Evolutionary conservation across 1,140 invertebrate genomes (phyloP), one percentile per base, ranked within the genome.

Genomic region (Antheraea mylitta): DNA sequence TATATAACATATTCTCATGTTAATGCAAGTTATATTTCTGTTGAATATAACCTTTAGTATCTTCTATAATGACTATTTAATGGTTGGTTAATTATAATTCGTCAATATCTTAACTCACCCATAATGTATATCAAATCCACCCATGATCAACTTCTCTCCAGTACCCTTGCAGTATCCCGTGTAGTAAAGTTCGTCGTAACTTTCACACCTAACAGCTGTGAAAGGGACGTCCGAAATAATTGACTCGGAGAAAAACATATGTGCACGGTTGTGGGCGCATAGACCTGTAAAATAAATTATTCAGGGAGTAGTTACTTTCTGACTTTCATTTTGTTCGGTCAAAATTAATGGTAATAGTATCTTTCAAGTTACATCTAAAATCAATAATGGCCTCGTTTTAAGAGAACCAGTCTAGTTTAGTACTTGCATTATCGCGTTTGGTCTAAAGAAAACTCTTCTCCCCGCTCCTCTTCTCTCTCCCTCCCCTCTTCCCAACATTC

Each of bases 221-320:
- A 94, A 94, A 0, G 85, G 82, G 30, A 86, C 83, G 13, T 77
- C 72, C 0, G 87, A 89, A 67, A 83, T 80, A 30, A 94, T 91
- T 22, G 94, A 94, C 82, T 95, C 94, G 22, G 93, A 85, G 77
- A 94, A 95, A 69, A 93, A 94, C 75, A 92, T 83, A 71, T 94
- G 95, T 3, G 94, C 93, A 2, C 94, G 86, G 64, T 92, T 90
- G 74, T 94, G 94, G 13, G 94, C 90, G 68, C 94, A 95, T 1
- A 87, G 73, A 37, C 90, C 93, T 93, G 66, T 30, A 71, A 79
- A 68, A 53, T 53, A 16, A 16, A 53, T 16, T 53, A 53, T n/a
- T 53, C 22, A 30, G 22, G 22, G 22, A 30, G 1, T 53, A 13
- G 5, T 53, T 13, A 53, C 16, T 53, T 16, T 53, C 5, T 13